These are phyloP conservation scores for Bombus ignitus DNA, from an alignment of 1,140 invertebrate genomes.

Conservation along the genomic window DNA sequence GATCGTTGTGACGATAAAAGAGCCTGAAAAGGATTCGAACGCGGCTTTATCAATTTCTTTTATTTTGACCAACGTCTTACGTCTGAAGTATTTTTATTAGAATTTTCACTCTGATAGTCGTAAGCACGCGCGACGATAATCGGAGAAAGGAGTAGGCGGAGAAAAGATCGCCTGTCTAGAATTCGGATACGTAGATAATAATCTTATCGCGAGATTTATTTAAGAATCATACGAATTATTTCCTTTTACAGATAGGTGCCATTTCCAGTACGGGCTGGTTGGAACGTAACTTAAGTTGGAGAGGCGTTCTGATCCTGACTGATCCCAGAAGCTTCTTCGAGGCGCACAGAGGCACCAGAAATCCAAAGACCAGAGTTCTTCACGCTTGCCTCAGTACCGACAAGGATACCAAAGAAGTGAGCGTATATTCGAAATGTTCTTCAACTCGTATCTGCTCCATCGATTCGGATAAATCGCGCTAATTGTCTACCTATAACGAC, in stretches of 20 bases:
- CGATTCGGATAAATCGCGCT: neutral
- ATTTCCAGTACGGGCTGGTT: slow-evolving; percentile 87
- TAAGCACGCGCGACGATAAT: no score
- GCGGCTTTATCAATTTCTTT: no score
- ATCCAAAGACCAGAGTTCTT: slow-evolving; percentile 84
- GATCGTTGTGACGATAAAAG: no score
- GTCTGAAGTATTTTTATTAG: accelerated
- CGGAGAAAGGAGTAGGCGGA: accelerated
- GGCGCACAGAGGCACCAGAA: slow-evolving; percentile 78
- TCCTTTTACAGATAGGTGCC: slow-evolving; percentile 80
- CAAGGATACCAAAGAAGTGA: slow-evolving; percentile 89
- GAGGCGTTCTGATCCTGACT: slow-evolving; percentile 89
- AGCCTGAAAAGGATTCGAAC: no score
- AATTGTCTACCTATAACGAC: neutral
- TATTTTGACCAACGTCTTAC: accelerated
- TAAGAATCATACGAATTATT: neutral
- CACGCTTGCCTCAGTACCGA: slow-evolving; percentile 90
- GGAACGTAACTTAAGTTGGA: slow-evolving; percentile 88
- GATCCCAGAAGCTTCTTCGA: slow-evolving; percentile 88
- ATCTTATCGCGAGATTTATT: neutral
- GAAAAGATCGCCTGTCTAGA: no score
- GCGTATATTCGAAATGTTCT: neutral
- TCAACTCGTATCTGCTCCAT: neutral
- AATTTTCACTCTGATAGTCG: no score
- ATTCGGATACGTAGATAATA: neutral